These are phyloP conservation scores for Epirrhoe tristata DNA, from an alignment of 2,888 invertebrate genomes.

Conservation along the genomic window DNA sequence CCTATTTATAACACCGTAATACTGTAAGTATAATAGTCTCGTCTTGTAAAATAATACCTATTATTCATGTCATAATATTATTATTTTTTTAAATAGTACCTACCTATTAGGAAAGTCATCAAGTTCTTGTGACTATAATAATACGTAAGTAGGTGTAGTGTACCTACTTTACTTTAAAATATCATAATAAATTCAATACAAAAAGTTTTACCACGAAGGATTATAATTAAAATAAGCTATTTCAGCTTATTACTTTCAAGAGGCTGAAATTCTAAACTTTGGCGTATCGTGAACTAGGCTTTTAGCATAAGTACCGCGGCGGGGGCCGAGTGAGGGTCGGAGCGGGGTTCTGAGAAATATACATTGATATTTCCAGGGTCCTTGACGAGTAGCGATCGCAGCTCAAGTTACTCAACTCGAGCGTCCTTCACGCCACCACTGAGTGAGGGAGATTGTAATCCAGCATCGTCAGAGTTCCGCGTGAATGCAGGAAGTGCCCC, in stretches of 20 bases:
- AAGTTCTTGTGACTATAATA: too few relatives aligned
- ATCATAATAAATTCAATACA: conserved; percentile 18
- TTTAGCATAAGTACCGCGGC: conserved; percentile 52
- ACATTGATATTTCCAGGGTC: conserved; percentile 69
- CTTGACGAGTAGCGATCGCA: conserved; percentile 61
- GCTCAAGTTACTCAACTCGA: conserved; percentile 63
- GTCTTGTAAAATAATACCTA: too few relatives aligned
- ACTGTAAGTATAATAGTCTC: too few relatives aligned
- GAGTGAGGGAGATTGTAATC: conserved; percentile 67
- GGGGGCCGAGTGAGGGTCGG: conserved; percentile 44
- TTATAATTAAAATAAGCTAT: conserved; percentile 45
- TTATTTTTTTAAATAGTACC: too few relatives aligned
- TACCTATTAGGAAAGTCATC: too few relatives aligned
- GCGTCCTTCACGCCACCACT: conserved; percentile 62
- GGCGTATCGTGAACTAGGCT: conserved; percentile 53
- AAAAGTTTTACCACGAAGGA: conserved; percentile 21
- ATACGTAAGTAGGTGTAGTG: too few relatives aligned
- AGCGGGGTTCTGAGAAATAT: conserved; percentile 54
- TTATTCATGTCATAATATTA: too few relatives aligned
- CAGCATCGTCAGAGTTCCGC: conserved; percentile 53
- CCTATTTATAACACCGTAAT: not conserved
- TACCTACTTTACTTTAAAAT: not conserved
- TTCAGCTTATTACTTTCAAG: conserved; percentile 46
- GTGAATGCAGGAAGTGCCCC: conserved; percentile 57
- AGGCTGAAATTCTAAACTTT: conserved; percentile 50